Percentiles rank a stretch among this genome's conserved stretches.
Evolutionary conservation across 64 coral and sea anemone species (phyloP).

Genomic region (Platygyra sinensis): DNA sequence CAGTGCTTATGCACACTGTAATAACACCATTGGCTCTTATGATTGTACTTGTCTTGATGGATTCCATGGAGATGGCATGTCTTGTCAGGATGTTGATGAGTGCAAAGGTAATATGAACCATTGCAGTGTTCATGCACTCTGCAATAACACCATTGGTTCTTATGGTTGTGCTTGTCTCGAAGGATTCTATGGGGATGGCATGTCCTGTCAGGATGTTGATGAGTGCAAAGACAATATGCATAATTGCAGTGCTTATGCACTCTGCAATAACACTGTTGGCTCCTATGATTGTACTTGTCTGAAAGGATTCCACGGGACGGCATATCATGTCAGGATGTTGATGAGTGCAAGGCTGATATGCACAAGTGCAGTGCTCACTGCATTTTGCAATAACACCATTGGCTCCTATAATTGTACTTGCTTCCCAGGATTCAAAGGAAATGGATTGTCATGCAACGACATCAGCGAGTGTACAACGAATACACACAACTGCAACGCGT

Average conservation of each 20-base stretch:
- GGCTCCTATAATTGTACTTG: slow-evolving; percentile 33
- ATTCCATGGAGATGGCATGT: background rate
- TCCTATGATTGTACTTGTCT: slow-evolving; percentile 4
- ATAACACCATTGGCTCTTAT: background rate
- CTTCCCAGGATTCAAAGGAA: slow-evolving; percentile 7
- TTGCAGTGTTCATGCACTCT: background rate
- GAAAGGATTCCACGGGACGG: slow-evolving; percentile 21
- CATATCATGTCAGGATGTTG: background rate
- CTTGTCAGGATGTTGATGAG: background rate
- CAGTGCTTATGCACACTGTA: background rate
- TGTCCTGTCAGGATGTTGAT: background rate
- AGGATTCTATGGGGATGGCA: slow-evolving; percentile 4
- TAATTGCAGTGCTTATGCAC: background rate
- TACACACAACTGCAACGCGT: background rate
- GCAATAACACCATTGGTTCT: slow-evolving; percentile 16
- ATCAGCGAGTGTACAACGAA: background rate
- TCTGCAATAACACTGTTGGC: background rate
- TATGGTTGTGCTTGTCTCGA: background rate
- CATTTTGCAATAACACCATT: background rate
- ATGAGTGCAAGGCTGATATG: background rate
- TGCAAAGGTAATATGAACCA: background rate
- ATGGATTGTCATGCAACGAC: slow-evolving; percentile 5
- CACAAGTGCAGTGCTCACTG: background rate
- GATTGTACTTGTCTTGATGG: background rate
- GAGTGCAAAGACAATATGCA: background rate